phyloP scores from a whole-genome alignment of 2,888 invertebrate species.

The Hydraecia micacea region DNA sequence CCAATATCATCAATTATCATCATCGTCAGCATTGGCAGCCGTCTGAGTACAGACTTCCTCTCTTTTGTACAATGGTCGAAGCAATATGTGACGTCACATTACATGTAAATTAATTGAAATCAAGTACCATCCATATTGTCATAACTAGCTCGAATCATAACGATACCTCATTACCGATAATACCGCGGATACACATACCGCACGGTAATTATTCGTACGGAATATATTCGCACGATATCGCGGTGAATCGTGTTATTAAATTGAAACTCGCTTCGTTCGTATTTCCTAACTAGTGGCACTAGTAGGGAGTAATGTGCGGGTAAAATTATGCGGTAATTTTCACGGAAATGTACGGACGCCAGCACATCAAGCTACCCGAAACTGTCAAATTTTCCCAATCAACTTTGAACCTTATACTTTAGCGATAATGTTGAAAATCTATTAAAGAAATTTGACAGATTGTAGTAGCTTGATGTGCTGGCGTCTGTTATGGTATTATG shows the following conservation, averaged over 20 bases:
- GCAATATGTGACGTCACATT: not conserved
- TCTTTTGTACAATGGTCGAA: not conserved
- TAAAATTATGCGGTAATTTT: constrained; percentile 34
- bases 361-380: no score
- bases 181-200: constrained; percentile 19
- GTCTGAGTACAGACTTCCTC: not conserved
- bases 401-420: no score
- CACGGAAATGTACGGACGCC: constrained; percentile 11
- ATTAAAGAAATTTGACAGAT: no score
- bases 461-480: no score
- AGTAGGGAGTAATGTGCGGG: constrained; percentile 6
- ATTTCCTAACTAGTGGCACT: constrained; percentile 24
- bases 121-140: constrained; percentile 3
- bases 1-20: no score
- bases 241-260: constrained; percentile 38
- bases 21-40: not conserved
- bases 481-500: no score
- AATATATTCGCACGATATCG: constrained; percentile 32
- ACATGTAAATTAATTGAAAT: not conserved
- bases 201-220: constrained; percentile 41
- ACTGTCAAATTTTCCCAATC: no score
- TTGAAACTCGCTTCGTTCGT: constrained; percentile 21
- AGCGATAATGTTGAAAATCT: no score
- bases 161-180: constrained; percentile 34
- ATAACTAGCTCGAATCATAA: constrained; percentile 8